These are phyloP conservation scores for Poeciliopsis occidentalis DNA, from an alignment of 2,113 vertebrate species.

Conservation along the genomic window DNA sequence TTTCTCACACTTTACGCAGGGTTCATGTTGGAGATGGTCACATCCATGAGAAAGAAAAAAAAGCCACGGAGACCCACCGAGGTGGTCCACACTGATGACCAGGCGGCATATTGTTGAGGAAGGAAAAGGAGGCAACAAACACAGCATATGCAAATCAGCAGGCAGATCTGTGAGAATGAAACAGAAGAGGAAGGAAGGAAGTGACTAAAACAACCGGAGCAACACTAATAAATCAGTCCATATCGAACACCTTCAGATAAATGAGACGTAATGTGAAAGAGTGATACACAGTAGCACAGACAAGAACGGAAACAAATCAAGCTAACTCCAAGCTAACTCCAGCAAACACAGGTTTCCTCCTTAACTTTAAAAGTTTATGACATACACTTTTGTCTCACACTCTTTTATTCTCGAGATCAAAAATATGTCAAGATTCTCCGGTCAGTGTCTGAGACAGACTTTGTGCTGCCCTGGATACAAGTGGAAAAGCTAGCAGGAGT, in stretches of 20 bases:
- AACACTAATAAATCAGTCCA: conserved; percentile 1
- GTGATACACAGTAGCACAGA: background rate
- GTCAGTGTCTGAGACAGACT: background rate
- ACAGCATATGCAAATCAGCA: background rate
- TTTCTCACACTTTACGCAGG: conserved; percentile 38
- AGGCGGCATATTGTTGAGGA: background rate
- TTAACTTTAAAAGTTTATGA: background rate
- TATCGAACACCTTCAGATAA: background rate
- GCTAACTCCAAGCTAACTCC: no score
- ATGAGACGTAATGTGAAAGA: background rate
- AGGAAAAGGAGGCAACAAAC: background rate
- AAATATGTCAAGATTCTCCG: background rate
- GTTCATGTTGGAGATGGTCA: background rate
- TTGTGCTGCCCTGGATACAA: no score
- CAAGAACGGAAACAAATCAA: no score
- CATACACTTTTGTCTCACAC: background rate
- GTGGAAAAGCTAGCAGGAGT: no score
- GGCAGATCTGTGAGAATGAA: background rate
- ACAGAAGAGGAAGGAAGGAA: background rate
- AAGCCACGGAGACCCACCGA: background rate
- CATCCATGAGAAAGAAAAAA: background rate
- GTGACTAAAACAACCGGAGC: background rate
- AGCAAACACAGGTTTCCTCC: background rate
- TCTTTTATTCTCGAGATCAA: background rate
- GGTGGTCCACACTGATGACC: background rate